Evolutionary conservation across 2,888 invertebrate species (phyloP), one percentile per base, ranked within the genome.

Genomic region (Ochropleura leucogaster): DNA sequence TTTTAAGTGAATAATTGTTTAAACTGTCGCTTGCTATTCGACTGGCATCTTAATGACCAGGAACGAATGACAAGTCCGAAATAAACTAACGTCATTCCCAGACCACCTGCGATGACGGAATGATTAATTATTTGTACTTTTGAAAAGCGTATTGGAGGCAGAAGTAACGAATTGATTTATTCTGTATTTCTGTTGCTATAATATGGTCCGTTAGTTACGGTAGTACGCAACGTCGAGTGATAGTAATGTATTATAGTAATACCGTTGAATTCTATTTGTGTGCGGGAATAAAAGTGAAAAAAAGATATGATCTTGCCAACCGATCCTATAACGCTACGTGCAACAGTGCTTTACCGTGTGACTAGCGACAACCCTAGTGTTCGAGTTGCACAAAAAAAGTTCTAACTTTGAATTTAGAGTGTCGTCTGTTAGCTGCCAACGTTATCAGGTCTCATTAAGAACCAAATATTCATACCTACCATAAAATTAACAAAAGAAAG

Each of bases 1-100:
- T 78, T 74, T 71, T 69, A 66, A 64, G 68, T 57, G 65, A 84
- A 63, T 72, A 74, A 72, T 77, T 67, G 70, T 68, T 76, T 47
- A 63, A 68, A 42, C 59, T 72, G 79, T 79, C 47, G 53, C 73
- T 66, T 75, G 86, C 63, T 69, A 84, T 76, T 74, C 77, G 65
- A 46, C 73, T 70, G 77, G 68, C 49, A 76, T 83, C 76, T 79
- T 82, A 85, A 87, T 83, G 79, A 78, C 75, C 57, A 62, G 70
- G 74, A 82, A 83, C 80, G 85, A 79, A 80, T 81, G 80, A 81
- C 80, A 74, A 59, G 59, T 64, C 65, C 42, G 63, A 88, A 88
- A 89, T 88, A 87, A 84, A 86, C 79, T 55, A 69, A 74, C 71
- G 70, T 67, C 69, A 57, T 64, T 53, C 30, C 7, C 64, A 68